Evolutionary conservation across 2,113 vertebrate genomes (phyloP).

Genomic region (Hippocampus zosterae): DNA sequence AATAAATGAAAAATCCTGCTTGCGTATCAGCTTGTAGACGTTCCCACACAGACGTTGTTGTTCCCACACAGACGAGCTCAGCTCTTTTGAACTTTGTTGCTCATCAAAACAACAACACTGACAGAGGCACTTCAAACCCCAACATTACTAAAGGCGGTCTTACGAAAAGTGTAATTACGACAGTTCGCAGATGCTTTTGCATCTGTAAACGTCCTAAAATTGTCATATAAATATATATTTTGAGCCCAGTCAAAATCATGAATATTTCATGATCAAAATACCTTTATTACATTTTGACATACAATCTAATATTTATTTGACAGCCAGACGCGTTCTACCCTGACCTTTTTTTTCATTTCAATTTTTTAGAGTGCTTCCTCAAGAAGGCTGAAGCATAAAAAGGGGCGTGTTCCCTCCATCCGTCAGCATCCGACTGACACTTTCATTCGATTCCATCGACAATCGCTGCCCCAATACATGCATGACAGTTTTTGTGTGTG

Average conservation of each 20-base stretch:
- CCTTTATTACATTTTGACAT: neutral
- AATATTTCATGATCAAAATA: neutral
- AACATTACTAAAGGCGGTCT: no score
- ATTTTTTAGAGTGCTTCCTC: slow-evolving; percentile 6
- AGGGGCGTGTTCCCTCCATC: slow-evolving; percentile 52
- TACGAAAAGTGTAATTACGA: no score
- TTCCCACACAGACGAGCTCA: no score
- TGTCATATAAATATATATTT: neutral
- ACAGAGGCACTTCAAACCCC: neutral
- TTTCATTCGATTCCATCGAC: slow-evolving; percentile 67
- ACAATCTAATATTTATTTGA: slow-evolving; percentile 1
- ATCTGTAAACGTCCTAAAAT: neutral
- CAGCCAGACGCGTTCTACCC: neutral
- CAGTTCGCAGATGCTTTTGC: no score
- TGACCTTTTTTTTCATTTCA: neutral
- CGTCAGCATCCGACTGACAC: slow-evolving; percentile 63
- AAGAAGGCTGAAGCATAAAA: slow-evolving; percentile 35
- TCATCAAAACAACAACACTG: neutral
- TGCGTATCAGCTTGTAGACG: no score
- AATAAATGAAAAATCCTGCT: no score
- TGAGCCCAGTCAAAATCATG: neutral
- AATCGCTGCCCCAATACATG: slow-evolving; percentile 42
- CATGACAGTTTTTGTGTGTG: slow-evolving; percentile 11
- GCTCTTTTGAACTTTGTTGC: no score
- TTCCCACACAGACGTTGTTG: no score